These are phyloP conservation scores for Trissolcus basalis DNA, from an alignment of 1,140 invertebrate species.

Conservation along the genomic window DNA sequence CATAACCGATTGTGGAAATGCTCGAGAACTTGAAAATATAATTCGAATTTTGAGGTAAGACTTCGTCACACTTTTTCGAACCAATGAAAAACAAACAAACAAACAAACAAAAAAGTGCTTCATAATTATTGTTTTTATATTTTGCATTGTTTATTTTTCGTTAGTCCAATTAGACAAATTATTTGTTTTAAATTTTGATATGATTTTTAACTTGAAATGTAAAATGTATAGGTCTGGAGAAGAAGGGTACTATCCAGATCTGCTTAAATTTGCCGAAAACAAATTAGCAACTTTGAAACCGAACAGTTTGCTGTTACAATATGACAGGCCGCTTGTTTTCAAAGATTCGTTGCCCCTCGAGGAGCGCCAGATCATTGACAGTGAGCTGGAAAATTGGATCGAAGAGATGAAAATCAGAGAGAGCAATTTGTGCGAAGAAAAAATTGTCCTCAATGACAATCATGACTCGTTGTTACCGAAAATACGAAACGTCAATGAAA, in stretches of 20 bases:
- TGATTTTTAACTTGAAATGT: neutral
- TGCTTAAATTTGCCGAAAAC: slow-evolving; percentile 77
- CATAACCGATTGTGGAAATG: slow-evolving; percentile 75
- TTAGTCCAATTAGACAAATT: too few species aligned
- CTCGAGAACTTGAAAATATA: slow-evolving; percentile 78
- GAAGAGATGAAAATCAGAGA: slow-evolving; percentile 74
- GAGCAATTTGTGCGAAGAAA: slow-evolving; percentile 65
- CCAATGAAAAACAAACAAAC: too few species aligned
- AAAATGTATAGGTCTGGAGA: slow-evolving; percentile 78
- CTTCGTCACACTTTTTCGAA: neutral
- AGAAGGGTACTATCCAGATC: slow-evolving; percentile 81
- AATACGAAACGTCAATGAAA: slow-evolving; percentile 56
- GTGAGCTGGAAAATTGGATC: slow-evolving; percentile 75
- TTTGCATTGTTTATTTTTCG: too few species aligned
- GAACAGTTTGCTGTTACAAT: slow-evolving; percentile 69
- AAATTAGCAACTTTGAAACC: slow-evolving; percentile 74
- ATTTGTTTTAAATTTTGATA: neutral
- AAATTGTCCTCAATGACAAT: slow-evolving; percentile 29
- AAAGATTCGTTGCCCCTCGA: slow-evolving; percentile 68
- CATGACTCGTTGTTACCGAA: slow-evolving; percentile 36
- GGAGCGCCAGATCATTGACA: slow-evolving; percentile 70
- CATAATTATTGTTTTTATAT: neutral
- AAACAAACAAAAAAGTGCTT: neutral
- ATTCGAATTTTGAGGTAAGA: slow-evolving; percentile 75
- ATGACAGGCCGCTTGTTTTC: slow-evolving; percentile 76